A percentile compares a stretch with the other conserved stretches of the same genome.
These are phyloP conservation scores for Probosciger aterrimus DNA, from an alignment of 2,113 vertebrate species.

Conservation along the genomic window DNA sequence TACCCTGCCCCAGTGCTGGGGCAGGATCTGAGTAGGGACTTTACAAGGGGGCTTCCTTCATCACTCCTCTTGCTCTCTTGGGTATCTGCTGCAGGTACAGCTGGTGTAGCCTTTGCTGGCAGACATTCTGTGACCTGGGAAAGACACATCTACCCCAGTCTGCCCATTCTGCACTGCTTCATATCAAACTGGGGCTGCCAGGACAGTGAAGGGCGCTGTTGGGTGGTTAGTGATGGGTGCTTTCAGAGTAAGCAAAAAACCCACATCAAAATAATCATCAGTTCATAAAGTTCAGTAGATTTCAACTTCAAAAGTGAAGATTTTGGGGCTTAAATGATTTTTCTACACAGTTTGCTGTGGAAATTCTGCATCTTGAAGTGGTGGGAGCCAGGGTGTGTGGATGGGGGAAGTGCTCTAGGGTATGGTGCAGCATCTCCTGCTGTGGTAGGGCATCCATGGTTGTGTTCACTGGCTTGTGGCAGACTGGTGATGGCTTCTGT, in stretches of 20 bases:
- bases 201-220: fast-evolving
- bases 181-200: fast-evolving
- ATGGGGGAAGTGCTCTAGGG: not conserved
- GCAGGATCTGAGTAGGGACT: not conserved
- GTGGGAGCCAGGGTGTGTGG: not conserved
- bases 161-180: not conserved
- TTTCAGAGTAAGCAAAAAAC: not conserved
- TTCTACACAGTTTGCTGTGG: fast-evolving
- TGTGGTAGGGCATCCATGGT: fast-evolving
- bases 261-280: fast-evolving
- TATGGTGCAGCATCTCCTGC: not conserved
- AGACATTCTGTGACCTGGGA: not conserved
- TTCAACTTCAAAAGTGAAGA: fast-evolving
- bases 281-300: fast-evolving
- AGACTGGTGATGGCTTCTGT: fast-evolving
- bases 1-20: too few relatives aligned
- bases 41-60: fast-evolving
- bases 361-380: too few relatives aligned
- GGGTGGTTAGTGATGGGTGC: fast-evolving
- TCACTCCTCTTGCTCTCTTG: not conserved
- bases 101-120: not conserved
- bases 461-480: fast-evolving
- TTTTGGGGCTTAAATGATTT: fast-evolving
- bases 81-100: not conserved
- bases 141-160: fast-evolving